Conservation (phyloP, 2,888 invertebrate genomes). For the Cantharis flavilabris region DNA sequence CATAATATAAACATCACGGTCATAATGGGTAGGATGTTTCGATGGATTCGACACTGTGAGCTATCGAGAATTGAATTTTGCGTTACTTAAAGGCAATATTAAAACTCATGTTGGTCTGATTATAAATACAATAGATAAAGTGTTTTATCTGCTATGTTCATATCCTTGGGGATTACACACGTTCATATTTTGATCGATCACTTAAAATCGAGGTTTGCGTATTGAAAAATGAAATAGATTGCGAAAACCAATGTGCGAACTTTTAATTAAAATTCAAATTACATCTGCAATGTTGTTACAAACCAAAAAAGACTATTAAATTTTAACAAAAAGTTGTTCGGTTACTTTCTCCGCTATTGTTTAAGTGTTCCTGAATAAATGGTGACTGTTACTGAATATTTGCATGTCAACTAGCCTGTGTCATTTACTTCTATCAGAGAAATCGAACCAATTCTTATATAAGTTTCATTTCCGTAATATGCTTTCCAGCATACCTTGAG, state of each 20-base stretch:
- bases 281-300: conserved; percentile 7
- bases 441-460: conserved; percentile 21
- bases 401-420: conserved; percentile 17
- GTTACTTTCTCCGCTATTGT: conserved; percentile 24
- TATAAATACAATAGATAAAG: background rate
- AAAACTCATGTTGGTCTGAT: background rate
- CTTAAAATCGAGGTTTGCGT: background rate
- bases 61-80: too few relatives aligned
- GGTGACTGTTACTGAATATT: conserved; percentile 22
- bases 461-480: conserved; percentile 6
- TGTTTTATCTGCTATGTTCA: background rate
- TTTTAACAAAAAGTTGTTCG: conserved; percentile 4
- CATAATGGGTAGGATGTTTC: background rate
- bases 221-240: background rate
- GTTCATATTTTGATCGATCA: background rate
- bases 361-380: conserved; percentile 12
- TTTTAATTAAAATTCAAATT: background rate
- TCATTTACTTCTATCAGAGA: conserved; percentile 18
- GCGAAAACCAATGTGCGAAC: background rate
- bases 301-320: conserved; percentile 10
- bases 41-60: too few relatives aligned
- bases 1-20: background rate
- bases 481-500: background rate
- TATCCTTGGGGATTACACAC: background rate
- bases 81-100: too few relatives aligned